Percentiles rank a stretch among this genome's conserved stretches.
phyloP scores from a whole-genome alignment of 2,888 invertebrate species.

The Merodon equestris region DNA sequence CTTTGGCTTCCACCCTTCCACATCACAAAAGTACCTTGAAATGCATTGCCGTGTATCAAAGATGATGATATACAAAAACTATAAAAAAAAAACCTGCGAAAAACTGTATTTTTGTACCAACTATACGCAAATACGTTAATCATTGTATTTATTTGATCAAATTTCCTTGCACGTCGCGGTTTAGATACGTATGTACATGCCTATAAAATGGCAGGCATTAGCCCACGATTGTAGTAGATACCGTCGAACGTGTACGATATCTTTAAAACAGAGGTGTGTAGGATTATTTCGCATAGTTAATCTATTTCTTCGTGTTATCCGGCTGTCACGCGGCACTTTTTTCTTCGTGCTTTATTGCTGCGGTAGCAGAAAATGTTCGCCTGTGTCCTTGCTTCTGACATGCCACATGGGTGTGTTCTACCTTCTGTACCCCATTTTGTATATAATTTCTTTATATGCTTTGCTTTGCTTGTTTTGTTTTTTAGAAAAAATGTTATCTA shows the following conservation, averaged over 20 bases:
- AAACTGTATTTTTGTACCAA: not conserved
- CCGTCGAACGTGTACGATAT: conserved; percentile 5
- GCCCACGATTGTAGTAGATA: not conserved
- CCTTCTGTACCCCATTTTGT: not conserved
- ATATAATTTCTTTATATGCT: conserved; percentile 30
- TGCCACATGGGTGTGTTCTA: conserved; percentile 43
- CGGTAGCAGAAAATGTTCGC: conserved; percentile 27
- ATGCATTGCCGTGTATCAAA: not conserved
- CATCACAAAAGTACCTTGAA: no score
- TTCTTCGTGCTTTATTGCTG: conserved; percentile 27
- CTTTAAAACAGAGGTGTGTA: conserved; percentile 16
- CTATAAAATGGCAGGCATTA: not conserved
- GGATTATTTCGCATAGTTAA: conserved; percentile 34
- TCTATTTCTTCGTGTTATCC: conserved; percentile 47
- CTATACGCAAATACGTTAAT: no score
- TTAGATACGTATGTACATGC: conserved; percentile 1
- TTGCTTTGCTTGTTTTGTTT: no score
- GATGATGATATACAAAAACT: not conserved
- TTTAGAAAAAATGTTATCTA: no score
- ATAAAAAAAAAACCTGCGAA: conserved; percentile 26
- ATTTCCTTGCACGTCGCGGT: not conserved
- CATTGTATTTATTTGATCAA: conserved; percentile 24
- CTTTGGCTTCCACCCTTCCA: no score
- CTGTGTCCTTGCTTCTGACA: conserved; percentile 24
- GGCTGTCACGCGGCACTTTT: conserved; percentile 46